Conservation (phyloP, 2,113 vertebrate species). For the Oryzias javanicus region DNA sequence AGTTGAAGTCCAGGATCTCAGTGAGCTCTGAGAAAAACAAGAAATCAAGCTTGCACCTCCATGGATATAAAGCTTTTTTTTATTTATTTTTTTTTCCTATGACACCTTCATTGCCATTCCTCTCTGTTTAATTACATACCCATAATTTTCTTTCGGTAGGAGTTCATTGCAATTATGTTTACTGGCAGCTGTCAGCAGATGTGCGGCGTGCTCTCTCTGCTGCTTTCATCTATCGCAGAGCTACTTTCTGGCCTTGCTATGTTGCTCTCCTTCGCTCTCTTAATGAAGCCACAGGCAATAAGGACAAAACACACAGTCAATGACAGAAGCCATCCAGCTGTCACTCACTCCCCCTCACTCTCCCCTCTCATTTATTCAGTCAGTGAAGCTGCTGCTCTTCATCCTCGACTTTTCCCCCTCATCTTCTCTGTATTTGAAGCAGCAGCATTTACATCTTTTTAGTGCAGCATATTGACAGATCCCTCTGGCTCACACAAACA, state of each 20-base stretch:
- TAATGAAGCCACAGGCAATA: conserved; percentile 31
- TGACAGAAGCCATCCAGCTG: conserved; percentile 6
- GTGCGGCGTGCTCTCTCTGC: not conserved
- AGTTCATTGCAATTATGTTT: conserved; percentile 3
- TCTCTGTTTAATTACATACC: conserved; percentile 1
- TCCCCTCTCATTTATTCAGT: not conserved
- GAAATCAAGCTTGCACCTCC: no score
- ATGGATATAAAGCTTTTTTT: no score
- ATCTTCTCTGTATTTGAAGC: conserved; percentile 11
- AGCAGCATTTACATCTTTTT: conserved; percentile 6
- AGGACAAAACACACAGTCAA: conserved; percentile 26
- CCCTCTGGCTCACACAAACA: conserved; percentile 4
- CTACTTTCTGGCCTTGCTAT: conserved; percentile 5
- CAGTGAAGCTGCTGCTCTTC: not conserved
- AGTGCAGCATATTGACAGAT: conserved; percentile 2
- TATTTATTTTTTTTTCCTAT: no score
- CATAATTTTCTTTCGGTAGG: not conserved
- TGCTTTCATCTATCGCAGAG: not conserved
- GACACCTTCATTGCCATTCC: not conserved
- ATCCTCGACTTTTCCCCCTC: not conserved
- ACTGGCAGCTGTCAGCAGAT: conserved; percentile 10
- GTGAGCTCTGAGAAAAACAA: no score
- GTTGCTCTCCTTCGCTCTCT: conserved; percentile 15
- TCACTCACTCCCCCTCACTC: not conserved
- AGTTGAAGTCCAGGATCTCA: no score